phyloP scores from a whole-genome alignment of 2,888 invertebrate species.

The Patella pellucida region DNA sequence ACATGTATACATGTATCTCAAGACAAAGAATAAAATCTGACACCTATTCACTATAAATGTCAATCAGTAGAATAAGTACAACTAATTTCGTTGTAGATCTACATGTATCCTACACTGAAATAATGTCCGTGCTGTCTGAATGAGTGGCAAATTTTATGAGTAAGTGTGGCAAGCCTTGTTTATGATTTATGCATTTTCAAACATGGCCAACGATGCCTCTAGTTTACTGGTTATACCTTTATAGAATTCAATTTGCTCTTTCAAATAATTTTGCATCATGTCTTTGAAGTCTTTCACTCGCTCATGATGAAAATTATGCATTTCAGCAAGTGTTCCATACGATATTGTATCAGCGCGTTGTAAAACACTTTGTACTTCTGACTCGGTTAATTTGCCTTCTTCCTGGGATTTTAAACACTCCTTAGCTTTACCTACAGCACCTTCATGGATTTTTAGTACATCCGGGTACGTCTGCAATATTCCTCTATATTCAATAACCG shows the following conservation, averaged over 20 bases:
- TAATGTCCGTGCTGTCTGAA: too few species aligned
- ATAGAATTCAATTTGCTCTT: slow-evolving; percentile 92
- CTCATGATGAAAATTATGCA: slow-evolving; percentile 91
- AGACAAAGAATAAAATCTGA: too few species aligned
- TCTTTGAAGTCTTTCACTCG: slow-evolving; percentile 87
- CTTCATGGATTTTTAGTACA: slow-evolving; percentile 85
- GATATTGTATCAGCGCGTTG: slow-evolving; percentile 91
- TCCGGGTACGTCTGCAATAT: slow-evolving; percentile 92
- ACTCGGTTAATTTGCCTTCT: slow-evolving; percentile 87
- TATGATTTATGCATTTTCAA: slow-evolving; percentile 31
- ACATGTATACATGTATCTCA: too few species aligned
- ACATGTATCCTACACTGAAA: too few species aligned
- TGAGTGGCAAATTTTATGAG: too few species aligned
- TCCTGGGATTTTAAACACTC: slow-evolving; percentile 86
- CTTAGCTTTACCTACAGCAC: slow-evolving; percentile 86
- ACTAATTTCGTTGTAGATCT: too few species aligned
- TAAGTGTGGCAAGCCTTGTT: too few species aligned
- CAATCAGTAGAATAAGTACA: too few species aligned
- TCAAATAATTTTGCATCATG: slow-evolving; percentile 88
- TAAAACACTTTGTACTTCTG: slow-evolving; percentile 84
- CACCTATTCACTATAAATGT: too few species aligned
- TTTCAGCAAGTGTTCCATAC: slow-evolving; percentile 93
- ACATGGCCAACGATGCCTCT: slow-evolving; percentile 37
- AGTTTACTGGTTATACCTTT: slow-evolving; percentile 72
- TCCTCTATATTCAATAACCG: slow-evolving; percentile 94